A percentile compares a stretch with the other conserved stretches of the same genome.
Evolutionary conservation across 2,113 vertebrate species (phyloP).

Genomic region (Clarias gariepinus): DNA sequence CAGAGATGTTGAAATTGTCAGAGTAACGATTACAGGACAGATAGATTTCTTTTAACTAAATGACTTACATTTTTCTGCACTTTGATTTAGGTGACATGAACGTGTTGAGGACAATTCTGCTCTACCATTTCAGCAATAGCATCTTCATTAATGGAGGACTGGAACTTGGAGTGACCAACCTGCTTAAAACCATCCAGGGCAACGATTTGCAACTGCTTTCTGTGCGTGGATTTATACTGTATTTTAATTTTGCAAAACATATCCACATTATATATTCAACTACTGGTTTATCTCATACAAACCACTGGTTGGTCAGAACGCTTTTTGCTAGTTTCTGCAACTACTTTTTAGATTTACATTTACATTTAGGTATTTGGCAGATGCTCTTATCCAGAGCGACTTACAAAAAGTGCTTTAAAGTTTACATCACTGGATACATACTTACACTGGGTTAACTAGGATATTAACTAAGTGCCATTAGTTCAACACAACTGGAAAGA

Average conservation of each 20-base stretch:
- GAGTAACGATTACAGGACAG: neutral
- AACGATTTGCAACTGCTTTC: conserved; percentile 81
- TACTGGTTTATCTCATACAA: neutral
- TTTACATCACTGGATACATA: too few relatives aligned
- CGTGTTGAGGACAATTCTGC: conserved; percentile 85
- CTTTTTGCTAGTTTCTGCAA: neutral
- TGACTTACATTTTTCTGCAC: neutral
- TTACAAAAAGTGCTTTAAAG: too few relatives aligned
- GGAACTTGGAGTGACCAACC: conserved; percentile 89
- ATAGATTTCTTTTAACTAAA: neutral
- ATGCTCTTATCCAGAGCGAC: too few relatives aligned
- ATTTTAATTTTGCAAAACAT: neutral
- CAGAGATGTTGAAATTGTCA: neutral
- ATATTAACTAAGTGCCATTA: too few relatives aligned
- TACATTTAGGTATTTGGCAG: too few relatives aligned
- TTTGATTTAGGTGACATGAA: conserved; percentile 79
- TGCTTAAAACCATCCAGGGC: conserved; percentile 91
- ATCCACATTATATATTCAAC: too few relatives aligned
- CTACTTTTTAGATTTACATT: neutral
- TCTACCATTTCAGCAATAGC: conserved; percentile 91
- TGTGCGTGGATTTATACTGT: conserved; percentile 61
- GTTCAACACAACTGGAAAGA: too few relatives aligned
- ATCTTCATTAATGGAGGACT: conserved; percentile 91
- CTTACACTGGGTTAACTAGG: too few relatives aligned
- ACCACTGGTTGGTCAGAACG: neutral